phyloP scores from a whole-genome alignment of 2,888 invertebrate genomes.

The Scelioninae gen. 1 region DNA sequence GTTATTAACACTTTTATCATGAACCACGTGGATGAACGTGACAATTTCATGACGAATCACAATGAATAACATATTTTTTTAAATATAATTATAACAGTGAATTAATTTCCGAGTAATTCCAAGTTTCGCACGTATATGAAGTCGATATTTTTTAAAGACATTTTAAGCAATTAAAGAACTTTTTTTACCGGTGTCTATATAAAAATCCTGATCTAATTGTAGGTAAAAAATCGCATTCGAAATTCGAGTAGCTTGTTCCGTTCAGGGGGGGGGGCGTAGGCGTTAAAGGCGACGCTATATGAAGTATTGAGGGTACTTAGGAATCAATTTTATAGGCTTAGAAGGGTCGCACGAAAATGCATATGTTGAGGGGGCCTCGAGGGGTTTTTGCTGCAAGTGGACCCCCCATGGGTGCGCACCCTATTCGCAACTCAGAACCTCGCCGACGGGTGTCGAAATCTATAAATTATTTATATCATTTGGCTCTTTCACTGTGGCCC shows the following conservation, averaged over 20 bases:
- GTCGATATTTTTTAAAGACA: too few species aligned
- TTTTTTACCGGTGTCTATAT: not conserved
- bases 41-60: too few species aligned
- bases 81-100: too few species aligned
- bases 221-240: conserved; percentile 52
- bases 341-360: conserved; percentile 77
- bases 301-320: conserved; percentile 81
- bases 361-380: conserved; percentile 83
- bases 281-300: conserved; percentile 80
- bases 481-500: conserved; percentile 82
- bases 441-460: conserved; percentile 83
- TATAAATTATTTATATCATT: conserved; percentile 84
- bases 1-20: too few species aligned
- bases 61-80: too few species aligned
- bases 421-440: conserved; percentile 74
- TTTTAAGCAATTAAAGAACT: too few species aligned
- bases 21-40: too few species aligned
- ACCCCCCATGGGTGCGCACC: conserved; percentile 80
- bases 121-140: too few species aligned
- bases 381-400: conserved; percentile 82
- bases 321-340: conserved; percentile 82
- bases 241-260: conserved; percentile 55
- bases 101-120: too few species aligned
- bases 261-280: conserved; percentile 73
- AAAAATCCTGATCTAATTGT: conserved; percentile 35